Evolutionary conservation across 2,113 vertebrate genomes (phyloP).

Genomic region (Butorides virescens): DNA sequence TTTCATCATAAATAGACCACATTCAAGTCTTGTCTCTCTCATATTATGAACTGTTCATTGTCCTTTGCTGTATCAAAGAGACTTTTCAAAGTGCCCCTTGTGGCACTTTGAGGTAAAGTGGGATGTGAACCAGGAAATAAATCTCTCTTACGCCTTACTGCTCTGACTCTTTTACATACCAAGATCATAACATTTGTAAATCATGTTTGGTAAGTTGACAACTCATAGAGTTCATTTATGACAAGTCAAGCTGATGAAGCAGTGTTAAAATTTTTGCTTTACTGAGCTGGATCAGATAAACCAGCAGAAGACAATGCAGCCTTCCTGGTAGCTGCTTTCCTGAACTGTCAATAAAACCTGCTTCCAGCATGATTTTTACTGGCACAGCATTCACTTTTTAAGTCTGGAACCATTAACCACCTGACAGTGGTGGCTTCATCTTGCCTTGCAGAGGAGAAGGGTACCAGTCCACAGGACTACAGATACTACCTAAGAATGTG

Average conservation of each 20-base stretch:
- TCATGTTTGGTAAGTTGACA: not conserved
- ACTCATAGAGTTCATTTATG: not conserved
- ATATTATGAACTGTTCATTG: not conserved
- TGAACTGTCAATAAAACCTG: not conserved
- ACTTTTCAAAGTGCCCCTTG: not conserved
- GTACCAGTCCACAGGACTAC: conserved; percentile 85
- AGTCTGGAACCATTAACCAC: not conserved
- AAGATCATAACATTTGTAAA: not conserved
- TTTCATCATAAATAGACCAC: not conserved
- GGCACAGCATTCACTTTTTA: not conserved
- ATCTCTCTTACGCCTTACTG: not conserved
- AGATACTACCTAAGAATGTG: conserved; percentile 93
- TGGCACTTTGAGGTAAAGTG: not conserved
- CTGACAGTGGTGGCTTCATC: not conserved
- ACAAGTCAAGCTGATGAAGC: not conserved
- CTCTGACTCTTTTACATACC: not conserved
- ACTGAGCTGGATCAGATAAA: not conserved
- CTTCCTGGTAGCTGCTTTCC: not conserved
- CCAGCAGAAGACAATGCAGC: not conserved
- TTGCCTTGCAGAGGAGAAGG: conserved; percentile 81
- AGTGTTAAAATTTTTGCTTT: not conserved
- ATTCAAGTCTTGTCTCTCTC: not conserved
- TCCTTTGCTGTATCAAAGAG: not conserved
- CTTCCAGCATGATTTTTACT: not conserved
- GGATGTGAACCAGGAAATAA: not conserved